Conservation (phyloP, 1,140 invertebrate genomes). For the Ceratitis capitata region DNA sequence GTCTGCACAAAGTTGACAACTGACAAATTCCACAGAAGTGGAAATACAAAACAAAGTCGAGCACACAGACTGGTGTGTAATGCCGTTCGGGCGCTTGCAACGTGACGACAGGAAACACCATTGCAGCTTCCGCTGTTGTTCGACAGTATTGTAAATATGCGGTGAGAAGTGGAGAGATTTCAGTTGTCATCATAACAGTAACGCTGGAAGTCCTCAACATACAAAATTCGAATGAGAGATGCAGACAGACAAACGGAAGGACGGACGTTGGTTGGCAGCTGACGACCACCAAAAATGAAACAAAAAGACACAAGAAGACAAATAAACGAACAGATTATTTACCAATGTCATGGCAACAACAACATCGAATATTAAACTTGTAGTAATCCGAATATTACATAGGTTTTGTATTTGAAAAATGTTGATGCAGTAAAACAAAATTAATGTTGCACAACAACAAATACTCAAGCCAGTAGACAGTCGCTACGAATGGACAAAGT, state of each 20-base stretch:
- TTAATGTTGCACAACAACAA: slow-evolving; percentile 10
- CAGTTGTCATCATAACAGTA: too few species aligned
- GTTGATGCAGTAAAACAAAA: background rate
- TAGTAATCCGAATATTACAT: too few species aligned
- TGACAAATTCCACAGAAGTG: background rate
- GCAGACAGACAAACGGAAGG: background rate
- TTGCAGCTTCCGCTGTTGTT: slow-evolving; percentile 5
- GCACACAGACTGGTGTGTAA: background rate
- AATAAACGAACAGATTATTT: background rate
- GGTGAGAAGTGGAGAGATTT: background rate
- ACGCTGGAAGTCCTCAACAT: background rate
- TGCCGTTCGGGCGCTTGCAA: background rate
- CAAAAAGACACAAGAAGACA: too few species aligned
- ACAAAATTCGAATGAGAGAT: background rate
- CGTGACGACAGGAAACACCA: background rate
- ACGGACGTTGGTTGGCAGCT: background rate
- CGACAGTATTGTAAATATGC: too few species aligned
- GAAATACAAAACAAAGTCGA: background rate
- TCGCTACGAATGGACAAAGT: background rate
- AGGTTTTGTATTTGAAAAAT: too few species aligned
- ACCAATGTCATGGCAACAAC: background rate
- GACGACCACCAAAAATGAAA: background rate
- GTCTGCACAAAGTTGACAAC: too few species aligned
- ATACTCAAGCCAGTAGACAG: background rate
- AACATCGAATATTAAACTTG: too few species aligned